Base-by-base conservation (phyloP, 2,797 vertebrate species). In the Halcyon smyrnensis region DNA sequence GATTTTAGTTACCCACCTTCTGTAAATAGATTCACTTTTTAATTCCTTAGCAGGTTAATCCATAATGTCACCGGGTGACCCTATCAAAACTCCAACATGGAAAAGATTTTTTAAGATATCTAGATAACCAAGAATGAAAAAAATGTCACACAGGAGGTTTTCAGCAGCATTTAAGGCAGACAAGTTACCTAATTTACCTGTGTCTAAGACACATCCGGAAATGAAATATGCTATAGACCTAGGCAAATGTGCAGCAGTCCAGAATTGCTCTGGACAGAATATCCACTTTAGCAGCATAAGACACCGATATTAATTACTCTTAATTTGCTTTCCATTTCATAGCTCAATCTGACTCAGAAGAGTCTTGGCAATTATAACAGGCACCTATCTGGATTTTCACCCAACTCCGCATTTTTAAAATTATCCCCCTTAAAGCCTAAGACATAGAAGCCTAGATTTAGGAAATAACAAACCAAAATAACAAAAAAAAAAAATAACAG, bases 1-100 rank as follows among this genome's bases (percentile, higher is more conserved):
- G 62, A 15, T 68, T 92, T 89, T 60, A 53, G 11, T 73, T 92
- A 92, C 71, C 30, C 12, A 64, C 25, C 51, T 89, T 54, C 76
- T 51, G 14, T 36, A 79, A 84, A 80, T 8, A 83, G 9, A 68
- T 9, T 1, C 43, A 62, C 32, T 16, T 65, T 70, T 76, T 70
- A 85, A 84, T 54, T 43, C 34, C 30, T 30, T 54, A 63, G 15
- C 13, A 71, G 17, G 78, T 78, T 56, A 69, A 84, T 48, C 30
- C 50, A 25, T n/a, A 85, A 57, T 3, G 21, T 50, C 30, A 57
- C 19, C 48, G 36, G 14, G 8, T 37, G 39, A 62, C 17, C 24
- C 2, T 21, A 50, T 73, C 50, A 79, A 82, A 93, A 84, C 9
- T 51, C 10, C 48, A 78, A 10, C 0, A 0, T 5, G 28, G 11